These are phyloP conservation scores for Polydrusus pterygomalis DNA, from an alignment of 2,888 invertebrate genomes.

Conservation along the genomic window DNA sequence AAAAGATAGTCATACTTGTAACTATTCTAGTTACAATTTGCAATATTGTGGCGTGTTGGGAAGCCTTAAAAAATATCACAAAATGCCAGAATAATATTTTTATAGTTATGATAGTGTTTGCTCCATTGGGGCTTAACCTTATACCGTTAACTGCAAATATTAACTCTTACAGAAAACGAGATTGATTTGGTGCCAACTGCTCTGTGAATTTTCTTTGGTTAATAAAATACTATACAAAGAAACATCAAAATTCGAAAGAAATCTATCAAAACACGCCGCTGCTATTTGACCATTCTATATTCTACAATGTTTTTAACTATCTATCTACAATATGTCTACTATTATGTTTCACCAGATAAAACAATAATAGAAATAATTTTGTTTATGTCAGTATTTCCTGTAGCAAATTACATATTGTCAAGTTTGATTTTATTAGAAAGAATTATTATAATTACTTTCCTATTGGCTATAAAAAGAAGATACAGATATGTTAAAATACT, in stretches of 20 bases:
- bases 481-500: background rate
- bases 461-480: background rate
- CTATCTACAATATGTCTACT: background rate
- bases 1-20: no score
- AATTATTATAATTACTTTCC: background rate
- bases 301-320: background rate
- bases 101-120: background rate
- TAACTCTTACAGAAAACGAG: background rate
- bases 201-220: background rate
- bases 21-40: no score
- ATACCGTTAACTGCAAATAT: background rate
- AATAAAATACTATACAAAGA: background rate
- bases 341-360: background rate
- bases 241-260: background rate
- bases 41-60: background rate
- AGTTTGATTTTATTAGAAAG: no score
- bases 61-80: background rate
- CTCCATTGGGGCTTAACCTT: background rate
- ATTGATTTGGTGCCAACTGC: background rate
- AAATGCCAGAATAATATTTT: background rate
- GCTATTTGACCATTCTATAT: background rate
- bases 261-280: background rate
- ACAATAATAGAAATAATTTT: no score
- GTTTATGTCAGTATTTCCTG: no score
- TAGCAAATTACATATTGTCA: no score